Evolutionary conservation across 2,113 vertebrate genomes (phyloP).

Genomic region (Cryptoleucopteryx plumbea): DNA sequence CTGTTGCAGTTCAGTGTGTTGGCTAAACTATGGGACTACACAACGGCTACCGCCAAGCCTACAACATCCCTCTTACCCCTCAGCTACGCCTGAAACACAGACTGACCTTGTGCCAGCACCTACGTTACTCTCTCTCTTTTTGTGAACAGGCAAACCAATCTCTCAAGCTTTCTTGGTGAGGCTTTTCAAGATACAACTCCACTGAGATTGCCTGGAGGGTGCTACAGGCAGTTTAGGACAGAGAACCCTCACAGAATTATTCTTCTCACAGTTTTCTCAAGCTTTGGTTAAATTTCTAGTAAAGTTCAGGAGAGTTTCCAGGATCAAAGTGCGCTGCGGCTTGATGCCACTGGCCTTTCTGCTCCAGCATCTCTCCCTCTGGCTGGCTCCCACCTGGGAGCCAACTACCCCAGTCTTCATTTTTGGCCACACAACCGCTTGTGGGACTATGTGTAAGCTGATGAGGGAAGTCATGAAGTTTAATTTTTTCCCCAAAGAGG

Average conservation of each 20-base stretch:
- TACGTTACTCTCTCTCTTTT: neutral
- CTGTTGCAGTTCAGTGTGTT: neutral
- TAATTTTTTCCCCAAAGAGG: neutral
- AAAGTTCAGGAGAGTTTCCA: neutral
- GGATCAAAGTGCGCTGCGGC: neutral
- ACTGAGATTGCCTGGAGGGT: neutral
- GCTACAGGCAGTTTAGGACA: neutral
- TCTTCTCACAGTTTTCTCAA: neutral
- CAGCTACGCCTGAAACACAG: neutral
- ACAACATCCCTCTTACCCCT: neutral
- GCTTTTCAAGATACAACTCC: neutral
- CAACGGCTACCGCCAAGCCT: neutral
- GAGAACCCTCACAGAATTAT: neutral
- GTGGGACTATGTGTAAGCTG: neutral
- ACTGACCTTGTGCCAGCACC: neutral
- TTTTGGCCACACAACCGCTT: neutral
- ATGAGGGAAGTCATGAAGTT: neutral
- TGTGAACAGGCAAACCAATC: rapidly evolving
- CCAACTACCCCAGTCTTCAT: neutral
- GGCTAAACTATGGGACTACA: neutral
- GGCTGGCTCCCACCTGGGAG: neutral
- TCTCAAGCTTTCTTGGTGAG: neutral
- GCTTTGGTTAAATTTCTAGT: neutral
- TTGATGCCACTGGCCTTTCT: neutral
- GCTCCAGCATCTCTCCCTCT: neutral